Conservation (phyloP, 2,797 vertebrate genomes). For the Erithacus rubecula region DNA sequence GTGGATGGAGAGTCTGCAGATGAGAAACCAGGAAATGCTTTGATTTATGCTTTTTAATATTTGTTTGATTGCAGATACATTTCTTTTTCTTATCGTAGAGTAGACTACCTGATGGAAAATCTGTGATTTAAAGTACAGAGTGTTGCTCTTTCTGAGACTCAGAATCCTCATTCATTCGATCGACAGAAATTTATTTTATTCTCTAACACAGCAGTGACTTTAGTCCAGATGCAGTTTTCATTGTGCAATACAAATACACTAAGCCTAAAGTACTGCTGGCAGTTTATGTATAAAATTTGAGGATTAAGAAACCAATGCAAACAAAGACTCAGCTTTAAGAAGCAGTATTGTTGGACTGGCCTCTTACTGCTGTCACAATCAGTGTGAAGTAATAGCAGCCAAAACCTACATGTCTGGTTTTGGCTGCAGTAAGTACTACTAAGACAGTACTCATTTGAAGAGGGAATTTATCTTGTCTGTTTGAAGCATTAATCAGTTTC, state of each 20-base stretch:
- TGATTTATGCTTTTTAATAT: background rate
- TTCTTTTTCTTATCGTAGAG: background rate
- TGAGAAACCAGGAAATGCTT: background rate
- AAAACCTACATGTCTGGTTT: background rate
- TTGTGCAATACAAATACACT: background rate
- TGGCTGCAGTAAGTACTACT: background rate
- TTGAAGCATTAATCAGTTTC: background rate
- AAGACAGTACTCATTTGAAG: background rate
- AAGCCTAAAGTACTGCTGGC: background rate
- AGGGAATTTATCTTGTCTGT: background rate
- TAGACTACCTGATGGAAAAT: background rate
- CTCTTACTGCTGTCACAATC: background rate
- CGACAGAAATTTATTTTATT: conserved; percentile 3
- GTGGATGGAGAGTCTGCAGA: background rate
- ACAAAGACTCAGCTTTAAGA: background rate
- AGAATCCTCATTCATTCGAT: background rate
- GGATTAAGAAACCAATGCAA: background rate
- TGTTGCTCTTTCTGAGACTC: background rate
- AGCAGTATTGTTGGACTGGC: background rate
- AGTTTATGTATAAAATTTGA: background rate
- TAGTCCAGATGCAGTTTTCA: background rate
- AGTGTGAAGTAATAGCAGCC: background rate
- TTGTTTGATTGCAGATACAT: background rate
- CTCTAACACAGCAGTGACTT: background rate
- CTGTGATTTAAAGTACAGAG: background rate